phyloP scores from a whole-genome alignment of 2,888 invertebrate species.

The Oasisia sp. region DNA sequence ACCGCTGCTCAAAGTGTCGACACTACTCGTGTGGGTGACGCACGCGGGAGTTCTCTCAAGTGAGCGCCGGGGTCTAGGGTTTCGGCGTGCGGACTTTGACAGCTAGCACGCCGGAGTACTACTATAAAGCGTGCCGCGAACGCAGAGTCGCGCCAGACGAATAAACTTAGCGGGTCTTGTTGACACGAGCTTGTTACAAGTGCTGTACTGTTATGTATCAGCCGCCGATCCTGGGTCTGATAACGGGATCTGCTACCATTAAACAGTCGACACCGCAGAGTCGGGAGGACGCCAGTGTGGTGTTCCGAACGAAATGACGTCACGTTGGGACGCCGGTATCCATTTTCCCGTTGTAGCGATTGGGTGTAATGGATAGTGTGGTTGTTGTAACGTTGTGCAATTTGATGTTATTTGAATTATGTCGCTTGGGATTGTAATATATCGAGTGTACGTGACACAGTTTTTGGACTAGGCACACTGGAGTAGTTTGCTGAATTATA shows the following conservation, averaged over 20 bases:
- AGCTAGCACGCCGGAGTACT: neutral
- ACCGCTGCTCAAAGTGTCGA: neutral
- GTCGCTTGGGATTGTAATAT: neutral
- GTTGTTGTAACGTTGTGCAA: neutral
- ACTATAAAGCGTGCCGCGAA: neutral
- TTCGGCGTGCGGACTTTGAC: neutral
- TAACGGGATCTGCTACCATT: neutral
- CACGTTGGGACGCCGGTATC: neutral
- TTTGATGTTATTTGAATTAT: too few relatives aligned
- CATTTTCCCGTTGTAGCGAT: neutral
- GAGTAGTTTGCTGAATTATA: too few relatives aligned
- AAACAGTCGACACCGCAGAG: neutral
- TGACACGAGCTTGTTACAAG: neutral
- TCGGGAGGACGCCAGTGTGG: neutral
- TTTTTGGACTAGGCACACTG: too few relatives aligned
- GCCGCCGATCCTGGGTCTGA: neutral
- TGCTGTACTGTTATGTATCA: slow-evolving; percentile 1
- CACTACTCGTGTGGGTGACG: slow-evolving; percentile 9
- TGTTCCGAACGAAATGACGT: neutral
- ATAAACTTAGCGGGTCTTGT: neutral
- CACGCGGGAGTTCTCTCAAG: neutral
- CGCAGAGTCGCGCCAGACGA: neutral
- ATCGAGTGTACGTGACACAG: neutral
- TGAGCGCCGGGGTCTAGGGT: neutral
- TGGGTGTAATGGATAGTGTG: neutral